Evolutionary conservation across 2,888 invertebrate species (phyloP).

Genomic region (Therioaphis trifolii): DNA sequence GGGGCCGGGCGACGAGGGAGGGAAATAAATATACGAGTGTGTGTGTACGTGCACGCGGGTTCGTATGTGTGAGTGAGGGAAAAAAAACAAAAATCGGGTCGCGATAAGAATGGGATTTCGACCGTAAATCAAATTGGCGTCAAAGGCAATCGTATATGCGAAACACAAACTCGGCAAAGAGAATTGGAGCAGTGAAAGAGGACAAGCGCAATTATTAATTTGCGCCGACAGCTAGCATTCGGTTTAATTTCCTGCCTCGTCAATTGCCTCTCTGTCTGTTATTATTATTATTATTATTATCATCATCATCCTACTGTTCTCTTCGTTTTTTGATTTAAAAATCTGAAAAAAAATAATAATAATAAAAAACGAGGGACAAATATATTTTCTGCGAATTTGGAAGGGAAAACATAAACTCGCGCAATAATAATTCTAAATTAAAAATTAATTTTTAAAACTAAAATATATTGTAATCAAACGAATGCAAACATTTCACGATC

Average conservation of each 20-base stretch:
- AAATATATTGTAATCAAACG: no score
- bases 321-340: constrained; percentile 33
- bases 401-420: background rate
- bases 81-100: constrained; percentile 40
- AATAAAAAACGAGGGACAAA: background rate
- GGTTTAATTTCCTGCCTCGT: constrained; percentile 58
- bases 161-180: constrained; percentile 49
- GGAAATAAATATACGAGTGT: background rate
- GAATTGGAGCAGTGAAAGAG: constrained; percentile 48
- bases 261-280: constrained; percentile 38
- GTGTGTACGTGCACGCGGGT: background rate
- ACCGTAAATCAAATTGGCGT: constrained; percentile 60
- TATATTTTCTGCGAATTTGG: background rate
- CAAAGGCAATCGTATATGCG: constrained; percentile 60
- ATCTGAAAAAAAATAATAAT: background rate
- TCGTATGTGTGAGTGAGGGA: background rate
- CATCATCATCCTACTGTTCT: constrained; percentile 8
- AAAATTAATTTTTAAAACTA: background rate
- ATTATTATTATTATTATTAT: constrained; percentile 16
- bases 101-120: constrained; percentile 56
- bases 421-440: background rate
- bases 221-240: constrained; percentile 48
- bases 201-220: constrained; percentile 57
- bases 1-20: background rate
- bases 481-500: background rate